These are phyloP conservation scores for Tricholaema leucomelas DNA, from an alignment of 2,113 vertebrate species.

Conservation along the genomic window DNA sequence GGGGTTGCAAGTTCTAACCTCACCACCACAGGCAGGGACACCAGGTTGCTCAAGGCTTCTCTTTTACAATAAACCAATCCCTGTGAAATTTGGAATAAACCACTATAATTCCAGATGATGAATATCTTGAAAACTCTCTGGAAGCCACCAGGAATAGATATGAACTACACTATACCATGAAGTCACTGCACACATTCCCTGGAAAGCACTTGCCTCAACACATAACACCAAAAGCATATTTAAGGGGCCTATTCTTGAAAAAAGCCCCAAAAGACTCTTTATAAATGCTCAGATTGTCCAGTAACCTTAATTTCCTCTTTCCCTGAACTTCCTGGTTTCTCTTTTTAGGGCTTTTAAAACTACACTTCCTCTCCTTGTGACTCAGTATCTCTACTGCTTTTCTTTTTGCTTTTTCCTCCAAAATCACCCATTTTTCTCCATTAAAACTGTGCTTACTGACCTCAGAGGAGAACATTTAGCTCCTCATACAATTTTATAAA, in stretches of 20 bases:
- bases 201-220: neutral
- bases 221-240: neutral
- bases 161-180: neutral
- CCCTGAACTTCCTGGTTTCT: neutral
- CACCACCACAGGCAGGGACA: too few species aligned
- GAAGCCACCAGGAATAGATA: conserved; percentile 36
- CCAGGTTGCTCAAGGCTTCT: neutral
- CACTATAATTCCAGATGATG: conserved; percentile 46
- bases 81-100: conserved; percentile 64
- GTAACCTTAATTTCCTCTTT: neutral
- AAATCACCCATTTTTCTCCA: neutral
- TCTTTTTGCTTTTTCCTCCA: neutral
- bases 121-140: conserved; percentile 62
- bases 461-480: neutral
- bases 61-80: conserved; percentile 66
- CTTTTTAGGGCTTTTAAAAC: neutral
- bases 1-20: too few species aligned
- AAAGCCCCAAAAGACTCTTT: neutral
- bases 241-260: neutral
- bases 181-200: conserved; percentile 1
- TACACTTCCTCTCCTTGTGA: neutral
- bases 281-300: neutral
- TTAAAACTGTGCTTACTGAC: neutral
- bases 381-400: neutral
- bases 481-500: neutral